Evolutionary conservation across 1,140 invertebrate species (phyloP).

Genomic region (Apis laboriosa): DNA sequence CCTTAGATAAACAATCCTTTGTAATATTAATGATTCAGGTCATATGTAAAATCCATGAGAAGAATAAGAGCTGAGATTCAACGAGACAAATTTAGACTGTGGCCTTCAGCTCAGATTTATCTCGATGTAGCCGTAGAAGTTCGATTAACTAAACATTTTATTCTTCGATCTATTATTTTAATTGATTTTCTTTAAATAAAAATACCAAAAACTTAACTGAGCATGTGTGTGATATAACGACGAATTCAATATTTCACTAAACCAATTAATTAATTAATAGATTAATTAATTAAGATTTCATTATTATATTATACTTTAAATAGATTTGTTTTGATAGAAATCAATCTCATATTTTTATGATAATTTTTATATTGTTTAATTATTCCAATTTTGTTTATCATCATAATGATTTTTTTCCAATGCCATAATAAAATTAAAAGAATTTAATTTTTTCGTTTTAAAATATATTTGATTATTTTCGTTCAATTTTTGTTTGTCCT

Average conservation of each 20-base stretch:
- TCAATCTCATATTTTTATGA: neutral
- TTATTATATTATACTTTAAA: too few relatives aligned
- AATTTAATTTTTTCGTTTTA: neutral
- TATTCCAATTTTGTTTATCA: neutral
- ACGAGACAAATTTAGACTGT: slow-evolving; percentile 60
- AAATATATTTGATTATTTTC: neutral
- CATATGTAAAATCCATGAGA: slow-evolving; percentile 42
- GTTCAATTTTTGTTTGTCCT: neutral
- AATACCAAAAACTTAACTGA: neutral
- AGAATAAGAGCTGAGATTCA: slow-evolving; percentile 53
- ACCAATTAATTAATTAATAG: neutral
- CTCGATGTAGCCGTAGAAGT: slow-evolving; percentile 37
- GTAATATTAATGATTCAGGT: slow-evolving; percentile 25
- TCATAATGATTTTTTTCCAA: neutral
- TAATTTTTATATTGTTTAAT: neutral
- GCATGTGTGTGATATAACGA: neutral
- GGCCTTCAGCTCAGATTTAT: slow-evolving; percentile 54
- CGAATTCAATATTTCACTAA: neutral
- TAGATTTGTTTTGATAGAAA: too few relatives aligned
- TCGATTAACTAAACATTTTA: slow-evolving; percentile 35
- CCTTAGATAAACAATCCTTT: neutral
- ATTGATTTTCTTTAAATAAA: neutral
- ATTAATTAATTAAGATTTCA: neutral
- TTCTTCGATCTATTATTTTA: slow-evolving; percentile 42
- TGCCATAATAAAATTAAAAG: neutral